These are phyloP conservation scores for Gerris lacustris DNA, from an alignment of 2,888 invertebrate genomes.

Conservation along the genomic window DNA sequence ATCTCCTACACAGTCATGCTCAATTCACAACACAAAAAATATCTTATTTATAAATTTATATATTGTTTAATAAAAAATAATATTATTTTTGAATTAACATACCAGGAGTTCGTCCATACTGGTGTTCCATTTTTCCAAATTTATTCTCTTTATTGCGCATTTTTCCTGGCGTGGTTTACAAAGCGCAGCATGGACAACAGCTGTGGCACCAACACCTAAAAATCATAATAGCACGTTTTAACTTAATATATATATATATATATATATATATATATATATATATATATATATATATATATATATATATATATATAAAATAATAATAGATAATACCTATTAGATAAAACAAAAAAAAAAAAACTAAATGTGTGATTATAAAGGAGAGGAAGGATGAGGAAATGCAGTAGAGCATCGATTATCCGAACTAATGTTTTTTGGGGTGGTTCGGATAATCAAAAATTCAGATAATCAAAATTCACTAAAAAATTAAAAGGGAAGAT, in stretches of 20 bases:
- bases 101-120: slow-evolving; percentile 93
- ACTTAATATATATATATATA: neutral
- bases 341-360: neutral
- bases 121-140: slow-evolving; percentile 99
- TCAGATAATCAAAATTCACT: too few relatives aligned
- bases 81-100: slow-evolving; percentile 39
- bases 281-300: too few relatives aligned
- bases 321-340: neutral
- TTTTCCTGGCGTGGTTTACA: slow-evolving; percentile 84
- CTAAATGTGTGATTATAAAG: too few relatives aligned
- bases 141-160: slow-evolving; percentile 97
- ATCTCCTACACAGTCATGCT: too few relatives aligned
- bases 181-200: slow-evolving; percentile 84
- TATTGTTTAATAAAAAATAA: slow-evolving; percentile 44
- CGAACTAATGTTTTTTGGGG: too few relatives aligned
- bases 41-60: too few relatives aligned
- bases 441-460: too few relatives aligned
- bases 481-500: too few relatives aligned
- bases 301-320: neutral
- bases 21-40: too few relatives aligned
- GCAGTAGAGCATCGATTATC: too few relatives aligned
- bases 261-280: too few relatives aligned
- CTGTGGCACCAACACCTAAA: slow-evolving; percentile 88
- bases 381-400: too few relatives aligned
- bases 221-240: slow-evolving; percentile 21